Base-by-base conservation (phyloP, 1,140 invertebrate genomes). In the Halictus rubicundus region DNA sequence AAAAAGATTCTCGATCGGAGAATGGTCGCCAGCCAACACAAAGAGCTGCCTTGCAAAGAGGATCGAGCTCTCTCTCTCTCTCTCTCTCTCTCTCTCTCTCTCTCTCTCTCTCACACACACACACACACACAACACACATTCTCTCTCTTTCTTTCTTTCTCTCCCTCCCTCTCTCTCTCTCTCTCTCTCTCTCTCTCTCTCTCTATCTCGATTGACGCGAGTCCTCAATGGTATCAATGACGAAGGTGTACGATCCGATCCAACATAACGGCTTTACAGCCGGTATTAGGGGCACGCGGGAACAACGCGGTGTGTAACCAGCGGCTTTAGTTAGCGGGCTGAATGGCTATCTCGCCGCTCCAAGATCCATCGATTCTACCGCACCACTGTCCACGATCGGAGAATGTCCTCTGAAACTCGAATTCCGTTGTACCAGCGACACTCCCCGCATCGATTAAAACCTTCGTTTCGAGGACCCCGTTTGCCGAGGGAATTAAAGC, bases 211-310 rank as follows among this genome's bases (percentile, higher is more conserved):
- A 64, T 64, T 49, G 46, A 71, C 46, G 23, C 42, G 19, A 63
- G 46, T 64, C 65, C 76, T 72, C 68, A 65, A 71, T 78, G 52
- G 76, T 72, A 64, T 78, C 75, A 63, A 61, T 71, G 61, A 64
- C 60, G n/a, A 25, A 42, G 59, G 46, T 46, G 49, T 42, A 70
- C 68, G 59, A 77, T 71, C 27, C 59, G 46, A 54, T 23, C 59
- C 16, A 42, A 46, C 60, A 78, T 37, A 52, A 78, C 69, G 23
- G 69, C 68, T 71, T 52, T 23, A n/a, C 32, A 63, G 37, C 71
- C 39, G 76, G 46, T 65, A 64, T 72, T 42, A 72, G 60, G 19
- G 14, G 37, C 54, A 23, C 46, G 64, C 49, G n/a, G 32, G 27
- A 23, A 23, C 32, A 27, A 46, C 42, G 10, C 42, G 42, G 19